Evolutionary conservation across 1,140 invertebrate species (phyloP).

Genomic region (Leptoteleia sp.): DNA sequence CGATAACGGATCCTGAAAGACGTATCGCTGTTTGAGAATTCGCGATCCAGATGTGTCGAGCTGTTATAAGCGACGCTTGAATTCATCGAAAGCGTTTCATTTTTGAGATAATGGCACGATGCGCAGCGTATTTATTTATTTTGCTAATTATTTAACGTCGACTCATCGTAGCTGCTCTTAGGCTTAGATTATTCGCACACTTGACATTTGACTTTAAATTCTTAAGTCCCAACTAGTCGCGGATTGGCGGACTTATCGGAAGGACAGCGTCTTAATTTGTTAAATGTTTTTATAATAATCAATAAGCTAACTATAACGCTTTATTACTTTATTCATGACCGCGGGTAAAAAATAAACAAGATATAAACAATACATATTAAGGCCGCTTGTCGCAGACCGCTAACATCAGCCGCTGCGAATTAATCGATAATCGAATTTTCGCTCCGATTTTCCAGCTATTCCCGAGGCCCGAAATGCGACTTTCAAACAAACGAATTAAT

Average conservation of each 20-base stretch:
- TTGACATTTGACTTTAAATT: conserved; percentile 24
- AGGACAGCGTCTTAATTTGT: conserved; percentile 14
- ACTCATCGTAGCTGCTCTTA: background rate
- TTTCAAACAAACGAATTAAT: background rate
- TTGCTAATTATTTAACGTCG: conserved; percentile 1
- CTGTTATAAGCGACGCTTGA: background rate
- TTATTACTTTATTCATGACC: conserved; percentile 23
- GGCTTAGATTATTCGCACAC: conserved; percentile 1
- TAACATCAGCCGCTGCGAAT: conserved; percentile 6
- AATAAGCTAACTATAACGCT: conserved; percentile 35
- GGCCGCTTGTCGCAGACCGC: conserved; percentile 13
- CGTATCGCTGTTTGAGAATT: background rate
- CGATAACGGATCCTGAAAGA: conserved; percentile 9
- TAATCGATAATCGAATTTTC: conserved; percentile 23
- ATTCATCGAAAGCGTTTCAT: background rate
- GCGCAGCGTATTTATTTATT: background rate
- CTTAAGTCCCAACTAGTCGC: conserved; percentile 3
- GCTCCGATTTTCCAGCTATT: background rate
- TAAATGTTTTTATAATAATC: conserved; percentile 24
- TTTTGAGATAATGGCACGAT: conserved; percentile 3
- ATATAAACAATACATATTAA: conserved; percentile 38
- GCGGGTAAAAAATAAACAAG: conserved; percentile 27
- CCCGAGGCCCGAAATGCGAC: background rate
- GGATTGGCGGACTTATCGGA: background rate
- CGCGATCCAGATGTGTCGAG: background rate